These are phyloP conservation scores for Plectropomus leopardus DNA, from an alignment of 2,113 vertebrate species.

Conservation along the genomic window DNA sequence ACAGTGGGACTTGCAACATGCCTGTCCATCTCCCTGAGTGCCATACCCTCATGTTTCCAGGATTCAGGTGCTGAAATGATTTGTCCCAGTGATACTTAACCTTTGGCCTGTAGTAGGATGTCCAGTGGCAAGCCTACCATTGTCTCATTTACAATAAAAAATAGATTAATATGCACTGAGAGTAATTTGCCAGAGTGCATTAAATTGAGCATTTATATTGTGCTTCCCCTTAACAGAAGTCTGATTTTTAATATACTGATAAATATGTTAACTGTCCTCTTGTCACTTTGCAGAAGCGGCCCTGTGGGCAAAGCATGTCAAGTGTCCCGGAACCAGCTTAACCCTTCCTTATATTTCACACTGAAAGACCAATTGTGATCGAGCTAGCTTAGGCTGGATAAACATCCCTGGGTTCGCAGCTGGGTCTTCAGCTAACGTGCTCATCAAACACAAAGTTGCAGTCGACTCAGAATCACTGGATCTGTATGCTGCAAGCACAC, in stretches of 20 bases:
- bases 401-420: not conserved
- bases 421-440: not conserved
- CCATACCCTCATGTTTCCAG: not conserved
- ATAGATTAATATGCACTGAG: too few species aligned
- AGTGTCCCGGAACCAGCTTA: not conserved
- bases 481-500: conserved; percentile 12
- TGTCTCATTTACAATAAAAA: too few species aligned
- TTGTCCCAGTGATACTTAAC: too few species aligned
- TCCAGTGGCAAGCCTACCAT: too few species aligned
- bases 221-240: too few species aligned
- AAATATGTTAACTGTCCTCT: too few species aligned
- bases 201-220: too few species aligned
- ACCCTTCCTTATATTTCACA: not conserved
- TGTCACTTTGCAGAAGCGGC: too few species aligned
- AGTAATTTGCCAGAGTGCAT: too few species aligned
- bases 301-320: too few species aligned
- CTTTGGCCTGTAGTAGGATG: too few species aligned
- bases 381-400: not conserved
- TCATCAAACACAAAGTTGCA: not conserved
- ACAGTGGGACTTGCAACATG: not conserved
- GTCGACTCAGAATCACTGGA: not conserved
- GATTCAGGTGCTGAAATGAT: not conserved
- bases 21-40: not conserved
- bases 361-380: not conserved
- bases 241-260: too few species aligned